phyloP scores from a whole-genome alignment of 2,797 vertebrate genomes.

The Hippoglossus hippoglossus region DNA sequence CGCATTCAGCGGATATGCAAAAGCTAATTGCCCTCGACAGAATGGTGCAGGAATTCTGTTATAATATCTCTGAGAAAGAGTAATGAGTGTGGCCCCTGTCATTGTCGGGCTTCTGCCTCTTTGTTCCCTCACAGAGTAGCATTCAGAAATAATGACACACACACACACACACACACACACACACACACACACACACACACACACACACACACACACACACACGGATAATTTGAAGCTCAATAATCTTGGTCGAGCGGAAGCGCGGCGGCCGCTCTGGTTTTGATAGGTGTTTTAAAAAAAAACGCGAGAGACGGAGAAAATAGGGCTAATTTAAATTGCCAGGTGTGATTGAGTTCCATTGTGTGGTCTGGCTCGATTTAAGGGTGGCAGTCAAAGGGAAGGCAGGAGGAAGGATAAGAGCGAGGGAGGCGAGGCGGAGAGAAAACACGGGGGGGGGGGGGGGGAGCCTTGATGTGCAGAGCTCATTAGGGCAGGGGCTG shows the following conservation, averaged over 20 bases:
- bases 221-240: constrained; percentile 43
- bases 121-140: constrained; percentile 33
- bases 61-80: constrained; percentile 42
- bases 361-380: constrained; percentile 62
- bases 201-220: background rate
- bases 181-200: background rate
- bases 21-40: constrained; percentile 53
- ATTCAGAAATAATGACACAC: constrained; percentile 55
- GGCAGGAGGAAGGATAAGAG: constrained; percentile 52
- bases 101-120: constrained; percentile 26
- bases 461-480: constrained; percentile 60
- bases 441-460: constrained; percentile 15
- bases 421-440: background rate
- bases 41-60: constrained; percentile 57
- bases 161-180: background rate
- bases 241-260: constrained; percentile 37
- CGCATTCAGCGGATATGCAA: constrained; percentile 29
- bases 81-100: constrained; percentile 65
- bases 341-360: constrained; percentile 69
- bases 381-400: constrained; percentile 58
- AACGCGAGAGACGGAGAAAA: constrained; percentile 54
- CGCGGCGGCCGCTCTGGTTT: constrained; percentile 10
- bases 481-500: constrained; percentile 67
- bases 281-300: constrained; percentile 50
- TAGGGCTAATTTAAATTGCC: constrained; percentile 66